Evolutionary conservation across 2,888 invertebrate genomes (phyloP).

Genomic region (Oligia latruncula): DNA sequence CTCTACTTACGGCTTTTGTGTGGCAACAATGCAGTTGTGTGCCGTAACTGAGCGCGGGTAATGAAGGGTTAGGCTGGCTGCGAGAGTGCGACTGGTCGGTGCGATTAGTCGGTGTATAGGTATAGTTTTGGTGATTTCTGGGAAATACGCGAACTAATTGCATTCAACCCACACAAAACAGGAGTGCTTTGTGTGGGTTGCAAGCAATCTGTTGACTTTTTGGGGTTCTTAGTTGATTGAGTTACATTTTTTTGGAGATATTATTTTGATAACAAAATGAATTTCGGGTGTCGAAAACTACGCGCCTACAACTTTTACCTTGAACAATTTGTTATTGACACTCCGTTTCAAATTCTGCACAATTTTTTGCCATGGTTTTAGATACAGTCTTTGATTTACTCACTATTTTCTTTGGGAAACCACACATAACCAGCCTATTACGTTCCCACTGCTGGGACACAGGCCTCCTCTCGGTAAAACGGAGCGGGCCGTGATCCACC

Average conservation of each 20-base stretch:
- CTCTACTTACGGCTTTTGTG: constrained; percentile 69
- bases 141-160: background rate
- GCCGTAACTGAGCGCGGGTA: constrained; percentile 68
- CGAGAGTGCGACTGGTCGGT: constrained; percentile 10
- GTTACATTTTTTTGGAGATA: background rate
- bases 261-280: background rate
- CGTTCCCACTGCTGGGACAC: too few species aligned
- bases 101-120: constrained; percentile 1
- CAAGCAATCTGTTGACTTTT: background rate
- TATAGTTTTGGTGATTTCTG: background rate
- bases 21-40: constrained; percentile 74
- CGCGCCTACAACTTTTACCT: background rate
- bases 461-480: too few species aligned
- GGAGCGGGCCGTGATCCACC: background rate
- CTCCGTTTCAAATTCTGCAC: background rate
- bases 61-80: constrained; percentile 65
- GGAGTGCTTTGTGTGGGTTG: background rate
- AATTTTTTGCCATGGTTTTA: background rate
- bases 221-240: background rate
- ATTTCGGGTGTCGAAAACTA: background rate
- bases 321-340: background rate
- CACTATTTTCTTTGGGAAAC: background rate
- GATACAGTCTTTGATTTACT: background rate
- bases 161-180: background rate
- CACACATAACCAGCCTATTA: too few species aligned